A percentile compares a stretch with the other conserved stretches of the same genome.
Evolutionary conservation across 2,888 invertebrate species (phyloP).

Genomic region (Danaus chrysippus): DNA sequence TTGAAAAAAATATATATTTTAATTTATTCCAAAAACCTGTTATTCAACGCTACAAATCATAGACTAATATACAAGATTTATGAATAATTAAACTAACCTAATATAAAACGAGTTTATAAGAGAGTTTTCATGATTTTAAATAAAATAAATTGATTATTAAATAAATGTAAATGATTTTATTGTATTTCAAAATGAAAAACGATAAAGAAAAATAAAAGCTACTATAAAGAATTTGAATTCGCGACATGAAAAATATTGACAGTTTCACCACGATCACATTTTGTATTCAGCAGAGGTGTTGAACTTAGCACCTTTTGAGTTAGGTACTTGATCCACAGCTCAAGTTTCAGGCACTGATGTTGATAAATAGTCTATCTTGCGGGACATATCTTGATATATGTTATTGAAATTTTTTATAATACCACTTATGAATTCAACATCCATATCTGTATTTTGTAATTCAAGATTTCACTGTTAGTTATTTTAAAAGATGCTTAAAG

Average conservation of each 20-base stretch:
- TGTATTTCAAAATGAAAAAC: neutral
- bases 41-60: neutral
- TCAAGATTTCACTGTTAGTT: too few relatives aligned
- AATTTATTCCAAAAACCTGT: slow-evolving; percentile 8
- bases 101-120: neutral
- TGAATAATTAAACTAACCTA: neutral
- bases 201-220: neutral
- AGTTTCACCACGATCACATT: slow-evolving; percentile 64
- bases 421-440: too few relatives aligned
- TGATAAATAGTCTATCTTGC: slow-evolving; percentile 29
- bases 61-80: neutral
- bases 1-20: slow-evolving; percentile 8
- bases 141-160: too few relatives aligned
- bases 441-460: too few relatives aligned
- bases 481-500: too few relatives aligned
- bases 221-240: slow-evolving; percentile 8
- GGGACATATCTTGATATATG: slow-evolving; percentile 9
- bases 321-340: slow-evolving; percentile 35
- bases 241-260: slow-evolving; percentile 40
- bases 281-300: slow-evolving; percentile 58
- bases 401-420: too few relatives aligned
- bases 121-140: too few relatives aligned
- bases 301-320: slow-evolving; percentile 55
- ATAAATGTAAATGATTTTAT: neutral
- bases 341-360: slow-evolving; percentile 28